Conservation (phyloP, 2,113 vertebrate species). For the Haplotaxodon microlepis region DNA sequence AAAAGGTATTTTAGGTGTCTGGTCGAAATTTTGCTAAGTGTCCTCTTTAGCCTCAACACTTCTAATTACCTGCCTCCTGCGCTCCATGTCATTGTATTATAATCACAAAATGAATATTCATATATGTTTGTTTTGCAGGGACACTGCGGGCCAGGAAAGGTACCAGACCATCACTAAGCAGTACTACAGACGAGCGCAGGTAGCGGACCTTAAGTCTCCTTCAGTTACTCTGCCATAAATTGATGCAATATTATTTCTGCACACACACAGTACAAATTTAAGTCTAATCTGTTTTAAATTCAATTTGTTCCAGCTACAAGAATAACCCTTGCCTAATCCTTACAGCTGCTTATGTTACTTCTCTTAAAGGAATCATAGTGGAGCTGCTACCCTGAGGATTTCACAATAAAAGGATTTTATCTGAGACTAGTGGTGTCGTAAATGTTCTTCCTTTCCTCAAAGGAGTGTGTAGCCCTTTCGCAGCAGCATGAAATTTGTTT, state of each 20-base stretch:
- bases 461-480: background rate
- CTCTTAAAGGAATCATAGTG: background rate
- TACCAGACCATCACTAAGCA: conserved; percentile 99
- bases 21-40: background rate
- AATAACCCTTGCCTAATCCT: background rate
- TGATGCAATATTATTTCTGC: background rate
- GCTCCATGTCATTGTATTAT: background rate
- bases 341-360: background rate
- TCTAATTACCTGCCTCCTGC: background rate
- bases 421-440: background rate
- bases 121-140: conserved; percentile 71
- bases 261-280: background rate
- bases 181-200: conserved; percentile 97
- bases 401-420: background rate
- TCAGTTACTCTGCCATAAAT: background rate
- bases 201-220: conserved; percentile 28
- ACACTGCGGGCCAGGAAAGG: conserved; percentile 95
- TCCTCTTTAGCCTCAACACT: background rate
- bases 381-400: background rate
- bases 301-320: background rate
- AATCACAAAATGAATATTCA: background rate
- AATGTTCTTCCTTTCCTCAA: background rate
- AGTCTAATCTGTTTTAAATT: background rate
- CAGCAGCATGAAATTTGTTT: background rate
- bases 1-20: background rate